Base-by-base conservation (phyloP, 1,140 invertebrate genomes). In the Micrasema minimum region DNA sequence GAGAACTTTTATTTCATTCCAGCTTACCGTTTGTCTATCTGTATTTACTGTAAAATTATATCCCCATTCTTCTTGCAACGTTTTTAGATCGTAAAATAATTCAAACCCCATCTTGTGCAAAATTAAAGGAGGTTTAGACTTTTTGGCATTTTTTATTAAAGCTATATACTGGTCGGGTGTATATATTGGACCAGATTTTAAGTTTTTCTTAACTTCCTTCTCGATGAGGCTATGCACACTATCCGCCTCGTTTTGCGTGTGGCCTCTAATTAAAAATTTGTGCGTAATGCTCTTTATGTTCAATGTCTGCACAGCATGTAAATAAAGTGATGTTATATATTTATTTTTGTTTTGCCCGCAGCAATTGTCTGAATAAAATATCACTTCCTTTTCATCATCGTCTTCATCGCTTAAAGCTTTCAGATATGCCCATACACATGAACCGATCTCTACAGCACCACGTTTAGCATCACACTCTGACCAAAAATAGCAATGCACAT, bases 271-370 rank as follows among this genome's bases (percentile, higher is more conserved):
- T 45, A 83, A 57, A 72, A 73, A 82, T 71, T 81, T 81, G 66
- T 82, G 80, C 0, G 76, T 80, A 9, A 82, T 81, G 35, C 77
- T 71, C 70, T 80, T 77, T 62, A 80, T 77, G 50, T 75, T 75
- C 50, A 72, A 43, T 61, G 76, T 46, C 5, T 37, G 26, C 1
- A 80, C 75, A 9, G 78, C 78, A 64, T 78, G 79, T 4, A 77
- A 22, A 57, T 80, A 82, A 46, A 80, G 55, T 6, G 74, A 51
- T 55, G 78, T 66, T 9, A 82, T 73, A 65, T 69, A 81, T 71
- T 79, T 79, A 72, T 83, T 84, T 76, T 83, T 81, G 59, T 84
- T 78, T 76, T 84, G 82, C 0, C 80, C 81, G 12, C 50, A 59
- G 72, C 81, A 84, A 72, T 82, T 84, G 50, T 83, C 79, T 1